Base-by-base conservation (phyloP, 1,140 invertebrate genomes). In the Musca domestica region DNA sequence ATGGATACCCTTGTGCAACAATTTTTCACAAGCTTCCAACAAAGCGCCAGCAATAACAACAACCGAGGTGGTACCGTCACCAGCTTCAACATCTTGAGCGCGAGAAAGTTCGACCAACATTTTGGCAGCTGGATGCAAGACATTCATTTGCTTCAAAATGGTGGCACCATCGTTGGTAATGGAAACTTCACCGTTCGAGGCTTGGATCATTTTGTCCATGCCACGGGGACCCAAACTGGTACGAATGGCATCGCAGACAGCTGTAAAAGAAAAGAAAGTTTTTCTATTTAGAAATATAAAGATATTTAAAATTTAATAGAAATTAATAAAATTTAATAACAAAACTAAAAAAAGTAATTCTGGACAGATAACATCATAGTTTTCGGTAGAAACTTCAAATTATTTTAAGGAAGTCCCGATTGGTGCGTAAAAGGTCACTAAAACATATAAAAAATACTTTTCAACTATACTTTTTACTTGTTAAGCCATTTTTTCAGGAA, bases 191-290 rank as follows among this genome's bases (percentile, higher is more conserved):
- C 97, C 97, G 86, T 97, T 98, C 15, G 88, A 88, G 56, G 94
- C 87, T 88, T 99, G 98, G 73, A 99, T 99, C 98, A 99, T 99
- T 89, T 99, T 99, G 80, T 99, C 98, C 98, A 99, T 99, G 72
- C 98, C 98, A 73, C 94, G 87, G 25, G 98, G 98, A 17, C 98
- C 98, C 76, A 99, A 86, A 86, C 96, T 98, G 17, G 98, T 99
- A 69, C 98, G 89, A 74, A 99, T 95, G 20, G 98, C 97, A 95
- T 99, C 95, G 71, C 95, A 93, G 64, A 99, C 95, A 85, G 97
- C 96, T 98, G 4, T 14, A 52, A 41, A 67, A 41, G 2, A 52
- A 70, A 73, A 72, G 22, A 67, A 58, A n/a, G n/a, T n/a, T n/a
- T n/a, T n/a, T n/a, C n/a, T n/a, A n/a, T n/a, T n/a, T n/a, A n/a